A percentile compares a stretch with the other conserved stretches of the same genome.
Conservation (phyloP, 2,888 invertebrate genomes). For the Acrobasis suavella region DNA sequence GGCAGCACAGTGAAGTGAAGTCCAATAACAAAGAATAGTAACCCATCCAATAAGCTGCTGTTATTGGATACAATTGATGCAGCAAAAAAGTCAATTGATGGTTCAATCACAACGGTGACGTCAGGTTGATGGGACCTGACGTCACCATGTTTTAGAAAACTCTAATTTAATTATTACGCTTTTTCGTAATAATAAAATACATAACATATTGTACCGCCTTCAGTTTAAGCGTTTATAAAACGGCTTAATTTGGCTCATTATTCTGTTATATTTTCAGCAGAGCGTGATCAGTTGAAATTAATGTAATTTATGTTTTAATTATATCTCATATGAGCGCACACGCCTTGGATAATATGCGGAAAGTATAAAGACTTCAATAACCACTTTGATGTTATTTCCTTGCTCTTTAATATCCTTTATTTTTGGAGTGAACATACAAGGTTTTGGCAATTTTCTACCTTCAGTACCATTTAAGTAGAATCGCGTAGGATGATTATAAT, state of each 20-base stretch:
- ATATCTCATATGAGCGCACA: slow-evolving; percentile 22
- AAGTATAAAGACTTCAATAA: slow-evolving; percentile 23
- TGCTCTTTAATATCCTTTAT: slow-evolving; percentile 17
- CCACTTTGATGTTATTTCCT: slow-evolving; percentile 21
- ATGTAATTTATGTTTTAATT: slow-evolving; percentile 40
- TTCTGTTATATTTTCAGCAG: slow-evolving; percentile 26
- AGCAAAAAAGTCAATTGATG: too few relatives aligned
- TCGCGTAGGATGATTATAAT: background rate
- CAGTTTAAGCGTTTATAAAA: slow-evolving; percentile 5
- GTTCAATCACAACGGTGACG: too few relatives aligned
- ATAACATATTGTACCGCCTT: background rate
- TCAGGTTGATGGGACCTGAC: too few relatives aligned
- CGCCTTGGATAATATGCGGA: slow-evolving; percentile 22
- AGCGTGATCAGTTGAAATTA: slow-evolving; percentile 40
- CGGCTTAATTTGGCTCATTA: slow-evolving; percentile 25
- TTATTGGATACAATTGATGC: too few relatives aligned
- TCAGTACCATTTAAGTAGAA: slow-evolving; percentile 8
- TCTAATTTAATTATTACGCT: too few relatives aligned
- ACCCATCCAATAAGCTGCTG: too few relatives aligned
- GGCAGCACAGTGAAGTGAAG: too few relatives aligned
- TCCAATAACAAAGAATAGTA: too few relatives aligned
- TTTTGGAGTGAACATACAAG: slow-evolving; percentile 8
- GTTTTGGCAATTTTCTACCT: slow-evolving; percentile 15
- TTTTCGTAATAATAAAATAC: too few relatives aligned
- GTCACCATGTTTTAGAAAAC: too few relatives aligned